phyloP scores from a whole-genome alignment of 2,113 vertebrate species.

The Muscicapa adusta region DNA sequence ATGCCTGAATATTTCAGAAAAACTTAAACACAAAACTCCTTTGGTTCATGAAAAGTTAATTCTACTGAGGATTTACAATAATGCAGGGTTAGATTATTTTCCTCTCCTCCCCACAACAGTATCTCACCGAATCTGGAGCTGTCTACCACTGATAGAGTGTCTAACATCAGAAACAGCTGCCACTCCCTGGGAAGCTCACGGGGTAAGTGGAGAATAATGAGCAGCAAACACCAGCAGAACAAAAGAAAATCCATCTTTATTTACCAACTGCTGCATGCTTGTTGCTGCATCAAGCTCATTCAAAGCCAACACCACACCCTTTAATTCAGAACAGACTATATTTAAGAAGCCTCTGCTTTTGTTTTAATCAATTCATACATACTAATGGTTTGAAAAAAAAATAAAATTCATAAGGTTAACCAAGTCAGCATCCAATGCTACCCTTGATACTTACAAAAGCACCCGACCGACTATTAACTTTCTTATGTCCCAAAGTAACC shows the following conservation, averaged over 20 bases:
- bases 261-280: conserved; percentile 85
- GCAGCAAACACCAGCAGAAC: conserved; percentile 77
- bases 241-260: conserved; percentile 93
- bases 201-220: conserved; percentile 90
- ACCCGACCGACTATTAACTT: not conserved
- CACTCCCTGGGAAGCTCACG: conserved; percentile 84
- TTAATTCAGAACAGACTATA: conserved; percentile 36
- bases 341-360: not conserved
- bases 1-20: conserved; percentile 30
- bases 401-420: conserved; percentile 8
- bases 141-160: conserved; percentile 94
- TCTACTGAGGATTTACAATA: conserved; percentile 63
- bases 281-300: conserved; percentile 70
- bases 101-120: conserved; percentile 63
- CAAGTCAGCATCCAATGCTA: not conserved
- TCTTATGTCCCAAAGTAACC: not conserved
- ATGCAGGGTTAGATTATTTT: conserved; percentile 35
- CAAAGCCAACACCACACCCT: conserved; percentile 69
- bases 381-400: not conserved
- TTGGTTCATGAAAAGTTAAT: conserved; percentile 70
- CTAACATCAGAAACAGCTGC: conserved; percentile 93
- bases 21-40: conserved; percentile 59
- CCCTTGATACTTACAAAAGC: not conserved
- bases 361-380: conserved; percentile 31
- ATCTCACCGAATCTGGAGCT: conserved; percentile 80